These are phyloP conservation scores for Bugulina stolonifera DNA, from an alignment of 2,888 invertebrate genomes.

Conservation along the genomic window DNA sequence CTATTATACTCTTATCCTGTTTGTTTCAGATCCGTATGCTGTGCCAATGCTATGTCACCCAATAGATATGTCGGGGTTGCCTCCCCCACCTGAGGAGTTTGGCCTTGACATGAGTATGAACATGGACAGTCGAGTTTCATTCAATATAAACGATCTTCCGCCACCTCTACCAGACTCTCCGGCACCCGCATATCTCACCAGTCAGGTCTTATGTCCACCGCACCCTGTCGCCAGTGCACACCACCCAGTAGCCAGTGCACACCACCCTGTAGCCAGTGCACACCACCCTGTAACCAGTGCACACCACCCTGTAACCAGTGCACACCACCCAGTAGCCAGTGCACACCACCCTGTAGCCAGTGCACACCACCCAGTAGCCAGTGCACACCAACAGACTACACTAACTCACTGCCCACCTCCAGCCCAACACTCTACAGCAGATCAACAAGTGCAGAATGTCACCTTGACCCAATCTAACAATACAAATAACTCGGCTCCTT, in stretches of 20 bases:
- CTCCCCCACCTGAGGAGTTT: conserved; percentile 20
- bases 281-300: background rate
- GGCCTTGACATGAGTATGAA: background rate
- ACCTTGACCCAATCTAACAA: background rate
- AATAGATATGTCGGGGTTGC: background rate
- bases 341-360: background rate
- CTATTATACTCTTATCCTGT: too few species aligned
- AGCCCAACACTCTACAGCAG: background rate
- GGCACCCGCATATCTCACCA: conserved; percentile 11
- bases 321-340: background rate
- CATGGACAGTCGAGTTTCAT: background rate
- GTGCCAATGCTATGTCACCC: conserved; percentile 16
- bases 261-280: background rate
- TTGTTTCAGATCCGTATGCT: conserved; percentile 18
- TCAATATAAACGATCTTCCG: conserved; percentile 17
- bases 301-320: background rate
- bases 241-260: background rate
- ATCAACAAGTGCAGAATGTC: too few species aligned
- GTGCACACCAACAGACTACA: background rate
- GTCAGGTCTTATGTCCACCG: conserved; percentile 4
- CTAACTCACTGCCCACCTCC: too few species aligned
- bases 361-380: too few species aligned
- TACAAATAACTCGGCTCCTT: background rate
- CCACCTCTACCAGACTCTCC: conserved; percentile 17
- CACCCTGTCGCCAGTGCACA: background rate